Evolutionary conservation across 2,113 vertebrate genomes (phyloP), one percentile per base, ranked within the genome.

Genomic region (Pipa parva): DNA sequence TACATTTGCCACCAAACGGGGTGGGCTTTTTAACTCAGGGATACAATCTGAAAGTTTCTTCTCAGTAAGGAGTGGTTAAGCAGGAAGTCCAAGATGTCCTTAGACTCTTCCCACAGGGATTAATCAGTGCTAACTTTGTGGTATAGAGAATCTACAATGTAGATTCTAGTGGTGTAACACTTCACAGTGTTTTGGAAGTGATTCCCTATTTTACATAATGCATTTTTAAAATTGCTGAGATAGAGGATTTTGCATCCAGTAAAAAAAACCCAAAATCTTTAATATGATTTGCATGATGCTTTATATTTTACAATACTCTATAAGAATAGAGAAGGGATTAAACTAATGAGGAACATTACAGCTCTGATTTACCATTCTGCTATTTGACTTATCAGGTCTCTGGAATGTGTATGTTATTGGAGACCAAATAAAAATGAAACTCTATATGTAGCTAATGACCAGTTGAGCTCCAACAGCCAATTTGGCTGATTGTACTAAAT

Each of bases 401-500:
- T 54, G 66, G 66, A 69, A 69, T 69, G 66, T 46, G 36, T 37
- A 60, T 69, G 66, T 69, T 58, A 69, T 54, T 42, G 58, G 66
- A 69, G 66, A 69, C 57, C 66, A 69, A 58, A 60, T 60, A 58
- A 48, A 69, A 60, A 69, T 60, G 66, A 61, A 69, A 69, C 66
- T 69, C 66, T 69, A 69, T 69, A 60, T 48, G 66, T 69, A 48
- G 58, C 66, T 69, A 69, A 69, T 69, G 66, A 69, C 66, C 66
- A 69, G 66, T 69, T 69, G 57, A 61, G 66, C 46, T 60, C 57
- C 66, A 69, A 54, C 57, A 69, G 66, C 66, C 66, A 69, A 69
- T 69, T 69, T 69, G 57, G 57, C 66, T 69, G 66, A 69, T 69
- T 69, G 66, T 69, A 69, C 66, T 54, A 69, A 69, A 69, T 69